Evolutionary conservation across 2,113 vertebrate genomes (phyloP), one percentile per base, ranked within the genome.

Genomic region (Aspiorhynchus laticeps): DNA sequence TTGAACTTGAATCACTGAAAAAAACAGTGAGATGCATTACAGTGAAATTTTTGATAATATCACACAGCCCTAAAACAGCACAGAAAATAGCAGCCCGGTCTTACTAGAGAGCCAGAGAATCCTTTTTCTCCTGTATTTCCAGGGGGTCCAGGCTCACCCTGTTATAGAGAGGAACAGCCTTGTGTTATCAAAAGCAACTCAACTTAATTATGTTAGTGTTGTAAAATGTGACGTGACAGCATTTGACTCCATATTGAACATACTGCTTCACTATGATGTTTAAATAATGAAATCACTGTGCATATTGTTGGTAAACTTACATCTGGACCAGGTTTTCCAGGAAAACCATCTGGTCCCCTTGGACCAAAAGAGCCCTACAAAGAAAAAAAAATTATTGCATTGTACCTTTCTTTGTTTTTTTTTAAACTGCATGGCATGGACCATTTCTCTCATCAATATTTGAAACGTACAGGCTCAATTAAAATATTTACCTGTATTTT

Each of bases 321-420:
- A 93, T 99, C 98, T 93, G 92, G 91, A 82, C 98, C 98, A 74
- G 97, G 85, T 94, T 98, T 99, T 89, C 98, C 98, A 38, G 94
- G 84, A 84, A 95, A 94, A 41, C 98, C 98, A 31, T 99, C 97
- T 56, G 97, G 98, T 67, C 98, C 98, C 80, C 98, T 95, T 77
- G 95, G 90, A 91, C 98, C 98, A 51, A 91, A 63, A 80, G 96
- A 91, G 41, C 98, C 98, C 98, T 99, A 89, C 24, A 75, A 65
- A 26, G 88, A 80, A 76, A 73, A 85, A 67, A 9, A 69, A 26
- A 61, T 0, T 65, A 36, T 2, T 59, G 51, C 46, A 86, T 2
- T 71, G 48, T 12, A 82, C 33, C 33, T 36, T 36, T 15, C 26
- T 19, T 61, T 14, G 10, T 12, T 26, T 71, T 33, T 71, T 33